phyloP scores from a whole-genome alignment of 2,113 vertebrate genomes.

The Mustela nigripes region DNA sequence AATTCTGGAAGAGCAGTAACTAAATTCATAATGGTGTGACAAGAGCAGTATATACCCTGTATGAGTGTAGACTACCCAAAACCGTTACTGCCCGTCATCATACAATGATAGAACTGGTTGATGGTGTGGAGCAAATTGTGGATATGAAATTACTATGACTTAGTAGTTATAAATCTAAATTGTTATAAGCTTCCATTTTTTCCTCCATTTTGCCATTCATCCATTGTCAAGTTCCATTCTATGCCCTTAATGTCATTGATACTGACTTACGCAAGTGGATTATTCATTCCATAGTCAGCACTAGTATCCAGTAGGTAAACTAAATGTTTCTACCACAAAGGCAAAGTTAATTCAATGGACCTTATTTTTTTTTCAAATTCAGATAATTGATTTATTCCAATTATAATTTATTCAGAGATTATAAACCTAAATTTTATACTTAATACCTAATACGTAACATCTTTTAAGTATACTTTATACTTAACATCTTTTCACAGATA shows the following conservation, averaged over 20 bases:
- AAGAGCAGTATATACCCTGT: not conserved
- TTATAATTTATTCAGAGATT: not conserved
- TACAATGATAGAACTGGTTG: not conserved
- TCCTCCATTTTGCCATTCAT: not conserved
- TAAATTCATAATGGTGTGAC: not conserved
- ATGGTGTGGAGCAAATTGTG: not conserved
- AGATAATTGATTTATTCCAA: not conserved
- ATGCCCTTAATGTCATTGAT: not conserved
- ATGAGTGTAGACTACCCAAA: not conserved
- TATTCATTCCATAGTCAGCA: not conserved
- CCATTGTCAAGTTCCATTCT: not conserved
- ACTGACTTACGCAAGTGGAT: not conserved
- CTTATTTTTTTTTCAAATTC: not conserved
- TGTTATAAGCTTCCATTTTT: not conserved
- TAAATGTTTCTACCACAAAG: not conserved
- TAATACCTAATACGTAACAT: not conserved
- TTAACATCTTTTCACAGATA: conserved; percentile 20
- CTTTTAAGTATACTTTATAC: not conserved
- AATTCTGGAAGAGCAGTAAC: not conserved
- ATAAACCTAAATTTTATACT: not conserved
- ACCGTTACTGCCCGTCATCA: not conserved
- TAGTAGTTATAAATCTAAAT: not conserved
- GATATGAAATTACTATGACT: not conserved
- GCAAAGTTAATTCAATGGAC: not conserved
- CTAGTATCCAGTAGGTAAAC: not conserved